phyloP scores from a whole-genome alignment of 1,140 invertebrate species.

The Papilio dardanus region DNA sequence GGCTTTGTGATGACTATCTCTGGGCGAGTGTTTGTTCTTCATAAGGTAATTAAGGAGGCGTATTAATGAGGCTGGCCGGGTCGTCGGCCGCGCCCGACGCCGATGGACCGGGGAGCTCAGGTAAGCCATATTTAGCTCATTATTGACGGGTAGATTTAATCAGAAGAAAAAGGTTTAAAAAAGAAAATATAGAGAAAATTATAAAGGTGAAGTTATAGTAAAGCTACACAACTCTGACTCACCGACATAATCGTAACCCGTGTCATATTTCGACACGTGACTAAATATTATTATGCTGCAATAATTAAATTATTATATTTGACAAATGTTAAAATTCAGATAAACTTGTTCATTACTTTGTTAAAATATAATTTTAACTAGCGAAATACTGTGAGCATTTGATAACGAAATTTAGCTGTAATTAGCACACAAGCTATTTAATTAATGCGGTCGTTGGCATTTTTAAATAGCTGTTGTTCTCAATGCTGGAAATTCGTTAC shows the following conservation, averaged over 20 bases:
- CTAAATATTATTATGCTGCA: not conserved
- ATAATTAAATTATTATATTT: not conserved
- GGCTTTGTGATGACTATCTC: not conserved
- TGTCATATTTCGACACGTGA: not conserved
- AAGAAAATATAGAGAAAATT: not conserved
- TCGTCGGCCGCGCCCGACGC: conserved; percentile 17
- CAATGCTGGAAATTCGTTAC: conserved; percentile 3
- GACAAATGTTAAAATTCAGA: not conserved
- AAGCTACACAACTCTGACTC: not conserved
- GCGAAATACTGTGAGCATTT: not conserved
- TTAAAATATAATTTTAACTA: not conserved
- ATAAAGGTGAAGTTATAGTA: not conserved
- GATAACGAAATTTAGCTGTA: conserved; percentile 17
- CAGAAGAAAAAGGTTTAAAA: not conserved
- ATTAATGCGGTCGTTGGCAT: conserved; percentile 23
- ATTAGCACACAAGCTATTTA: conserved; percentile 22
- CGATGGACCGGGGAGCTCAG: conserved; percentile 25
- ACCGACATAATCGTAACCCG: too few species aligned
- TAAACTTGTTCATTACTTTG: not conserved
- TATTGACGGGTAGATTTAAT: not conserved
- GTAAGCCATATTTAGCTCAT: conserved; percentile 19
- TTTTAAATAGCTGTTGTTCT: conserved; percentile 1
- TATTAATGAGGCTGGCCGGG: conserved; percentile 36
- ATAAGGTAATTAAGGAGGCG: conserved; percentile 52
- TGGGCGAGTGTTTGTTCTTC: conserved; percentile 41